These are phyloP conservation scores for Hymenopus coronatus DNA, from an alignment of 2,888 invertebrate species.

Conservation along the genomic window DNA sequence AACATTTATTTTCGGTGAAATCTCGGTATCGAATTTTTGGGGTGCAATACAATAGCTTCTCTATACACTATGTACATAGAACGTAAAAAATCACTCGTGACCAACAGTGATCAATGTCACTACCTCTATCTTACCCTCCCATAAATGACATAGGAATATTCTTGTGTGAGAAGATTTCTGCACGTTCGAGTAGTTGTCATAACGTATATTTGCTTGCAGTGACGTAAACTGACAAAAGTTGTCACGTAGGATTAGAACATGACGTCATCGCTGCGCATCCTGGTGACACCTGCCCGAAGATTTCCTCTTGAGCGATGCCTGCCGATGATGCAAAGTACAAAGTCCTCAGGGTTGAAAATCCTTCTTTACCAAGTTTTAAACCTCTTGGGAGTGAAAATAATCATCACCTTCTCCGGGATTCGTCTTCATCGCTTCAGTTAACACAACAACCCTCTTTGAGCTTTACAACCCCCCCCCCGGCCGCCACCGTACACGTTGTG, in stretches of 20 bases:
- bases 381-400: background rate
- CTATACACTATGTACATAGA: too few species aligned
- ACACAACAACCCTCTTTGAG: background rate
- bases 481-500: background rate
- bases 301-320: background rate
- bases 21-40: too few species aligned
- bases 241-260: background rate
- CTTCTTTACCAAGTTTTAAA: conserved; percentile 19
- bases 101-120: too few species aligned
- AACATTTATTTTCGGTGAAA: too few species aligned
- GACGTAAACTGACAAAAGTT: background rate
- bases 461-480: background rate
- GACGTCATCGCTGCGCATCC: background rate
- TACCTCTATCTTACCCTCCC: too few species aligned
- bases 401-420: background rate
- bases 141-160: too few species aligned
- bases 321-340: background rate
- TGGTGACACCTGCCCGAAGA: background rate
- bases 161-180: too few species aligned
- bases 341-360: background rate
- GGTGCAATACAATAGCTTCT: too few species aligned
- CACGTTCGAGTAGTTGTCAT: too few species aligned
- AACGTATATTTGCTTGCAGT: background rate
- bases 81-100: too few species aligned
- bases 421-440: background rate